Percentiles rank a stretch among this genome's conserved stretches.
Conservation (phyloP, 2,797 vertebrate genomes). For the Coendou prehensilis region DNA sequence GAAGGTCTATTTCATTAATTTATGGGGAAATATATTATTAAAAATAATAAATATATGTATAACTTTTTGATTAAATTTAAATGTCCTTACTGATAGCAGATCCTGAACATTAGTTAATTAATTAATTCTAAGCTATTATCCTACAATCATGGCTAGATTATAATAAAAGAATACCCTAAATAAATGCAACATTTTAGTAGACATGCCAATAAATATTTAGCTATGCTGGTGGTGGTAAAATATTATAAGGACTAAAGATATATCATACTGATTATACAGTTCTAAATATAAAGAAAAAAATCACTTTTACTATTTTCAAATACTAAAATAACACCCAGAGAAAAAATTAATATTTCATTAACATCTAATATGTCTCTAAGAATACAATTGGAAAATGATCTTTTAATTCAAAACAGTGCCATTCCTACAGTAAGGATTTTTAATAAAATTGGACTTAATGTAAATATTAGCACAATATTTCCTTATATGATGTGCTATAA, state of each 20-base stretch:
- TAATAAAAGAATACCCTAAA: conserved; percentile 1
- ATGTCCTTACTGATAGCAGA: neutral
- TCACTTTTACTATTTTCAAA: neutral
- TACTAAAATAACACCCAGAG: conserved; percentile 2
- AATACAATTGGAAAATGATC: neutral
- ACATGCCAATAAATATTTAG: neutral
- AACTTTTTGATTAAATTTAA: conserved; percentile 1
- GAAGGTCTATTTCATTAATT: conserved; percentile 4
- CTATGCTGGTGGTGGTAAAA: neutral
- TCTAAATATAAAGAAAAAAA: conserved; percentile 6
- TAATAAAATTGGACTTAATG: conserved; percentile 5
- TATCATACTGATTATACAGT: neutral
- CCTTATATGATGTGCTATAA: neutral
- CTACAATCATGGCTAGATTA: neutral
- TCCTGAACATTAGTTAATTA: neutral
- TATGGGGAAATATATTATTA: neutral
- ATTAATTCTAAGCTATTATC: neutral
- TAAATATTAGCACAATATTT: neutral
- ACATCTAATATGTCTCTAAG: neutral
- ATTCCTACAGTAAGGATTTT: neutral
- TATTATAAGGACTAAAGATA: neutral
- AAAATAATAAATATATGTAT: conserved; percentile 11
- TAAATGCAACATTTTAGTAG: neutral
- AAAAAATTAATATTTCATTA: neutral
- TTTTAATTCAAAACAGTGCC: conserved; percentile 22